These are phyloP conservation scores for Plebejus anna DNA, from an alignment of 2,888 invertebrate species.

Conservation along the genomic window DNA sequence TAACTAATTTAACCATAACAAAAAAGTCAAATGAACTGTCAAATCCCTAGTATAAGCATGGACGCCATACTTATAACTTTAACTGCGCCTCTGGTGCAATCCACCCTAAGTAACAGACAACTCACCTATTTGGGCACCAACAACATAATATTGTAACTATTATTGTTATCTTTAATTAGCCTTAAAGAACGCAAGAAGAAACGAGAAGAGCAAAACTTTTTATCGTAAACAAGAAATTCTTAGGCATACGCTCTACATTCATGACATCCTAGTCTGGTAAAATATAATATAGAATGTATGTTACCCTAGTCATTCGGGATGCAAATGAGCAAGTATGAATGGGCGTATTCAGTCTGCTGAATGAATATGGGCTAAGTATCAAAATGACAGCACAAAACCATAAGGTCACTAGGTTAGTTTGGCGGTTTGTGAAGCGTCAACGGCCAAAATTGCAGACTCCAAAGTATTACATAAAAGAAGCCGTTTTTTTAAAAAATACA, in stretches of 20 bases:
- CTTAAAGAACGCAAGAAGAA: neutral
- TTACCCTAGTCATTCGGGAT: conserved; percentile 30
- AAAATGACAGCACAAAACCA: conserved; percentile 29
- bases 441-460: neutral
- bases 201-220: neutral
- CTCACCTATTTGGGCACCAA: neutral
- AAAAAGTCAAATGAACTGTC: no score
- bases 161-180: neutral
- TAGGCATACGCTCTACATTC: neutral
- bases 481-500: neutral
- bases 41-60: no score
- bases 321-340: conserved; percentile 32
- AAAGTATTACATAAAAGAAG: neutral
- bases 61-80: no score
- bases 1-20: no score
- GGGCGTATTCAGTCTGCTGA: conserved; percentile 31
- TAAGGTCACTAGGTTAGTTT: conserved; percentile 31
- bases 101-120: neutral
- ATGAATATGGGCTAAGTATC: conserved; percentile 32
- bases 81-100: no score
- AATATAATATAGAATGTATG: conserved; percentile 26
- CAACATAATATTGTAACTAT: neutral
- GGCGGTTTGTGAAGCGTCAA: conserved; percentile 2
- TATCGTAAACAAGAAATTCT: neutral
- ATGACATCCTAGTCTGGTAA: conserved; percentile 19